These are phyloP conservation scores for Temnothorax rugatulus DNA, from an alignment of 2,888 invertebrate species.

Conservation along the genomic window DNA sequence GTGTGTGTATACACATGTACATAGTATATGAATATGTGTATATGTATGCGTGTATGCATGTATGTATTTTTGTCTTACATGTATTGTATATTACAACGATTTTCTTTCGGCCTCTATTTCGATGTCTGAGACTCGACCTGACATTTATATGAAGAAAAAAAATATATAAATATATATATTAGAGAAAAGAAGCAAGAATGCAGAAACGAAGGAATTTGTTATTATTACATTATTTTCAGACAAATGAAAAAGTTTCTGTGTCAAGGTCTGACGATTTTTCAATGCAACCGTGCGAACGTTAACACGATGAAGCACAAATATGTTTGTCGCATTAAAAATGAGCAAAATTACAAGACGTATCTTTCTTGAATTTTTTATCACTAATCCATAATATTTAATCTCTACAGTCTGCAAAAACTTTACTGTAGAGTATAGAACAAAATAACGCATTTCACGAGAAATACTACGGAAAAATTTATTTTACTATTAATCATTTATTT, in stretches of 20 bases:
- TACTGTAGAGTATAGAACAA: not conserved
- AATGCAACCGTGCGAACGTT: not conserved
- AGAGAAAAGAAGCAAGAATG: constrained; percentile 2
- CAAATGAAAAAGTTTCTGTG: constrained; percentile 4
- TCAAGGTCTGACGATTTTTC: not conserved
- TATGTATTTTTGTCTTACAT: no score
- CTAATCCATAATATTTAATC: not conserved
- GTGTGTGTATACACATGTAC: no score
- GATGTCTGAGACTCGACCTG: not conserved
- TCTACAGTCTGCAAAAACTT: not conserved
- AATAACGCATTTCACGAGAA: not conserved
- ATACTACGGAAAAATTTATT: not conserved
- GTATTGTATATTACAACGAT: not conserved
- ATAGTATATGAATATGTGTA: no score
- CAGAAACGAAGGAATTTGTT: not conserved
- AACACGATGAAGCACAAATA: not conserved
- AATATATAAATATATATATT: constrained; percentile 8
- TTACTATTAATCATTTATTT: not conserved
- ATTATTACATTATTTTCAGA: not conserved
- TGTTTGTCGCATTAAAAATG: not conserved
- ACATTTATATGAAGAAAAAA: constrained; percentile 29
- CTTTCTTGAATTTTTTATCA: not conserved
- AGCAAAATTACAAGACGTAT: not conserved
- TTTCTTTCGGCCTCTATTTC: not conserved
- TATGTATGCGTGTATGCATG: no score